Percentiles rank a stretch among this genome's conserved stretches.
Conservation (phyloP, 2,888 invertebrate species). For the Mycalesis mineus region DNA sequence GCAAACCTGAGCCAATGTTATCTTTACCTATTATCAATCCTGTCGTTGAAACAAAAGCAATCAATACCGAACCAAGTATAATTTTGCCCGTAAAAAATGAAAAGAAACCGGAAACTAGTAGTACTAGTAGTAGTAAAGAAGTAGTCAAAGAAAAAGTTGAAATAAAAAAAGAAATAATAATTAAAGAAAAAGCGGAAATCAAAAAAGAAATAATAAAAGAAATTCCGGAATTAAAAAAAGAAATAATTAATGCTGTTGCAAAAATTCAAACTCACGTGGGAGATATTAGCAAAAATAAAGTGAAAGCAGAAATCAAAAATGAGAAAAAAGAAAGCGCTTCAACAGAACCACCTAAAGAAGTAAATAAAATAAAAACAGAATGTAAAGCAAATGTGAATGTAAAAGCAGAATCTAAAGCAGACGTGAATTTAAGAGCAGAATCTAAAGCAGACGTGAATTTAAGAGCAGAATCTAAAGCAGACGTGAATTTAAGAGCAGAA, state of each 20-base stretch:
- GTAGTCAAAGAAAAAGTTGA: conserved; percentile 15
- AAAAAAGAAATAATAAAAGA: conserved; percentile 15
- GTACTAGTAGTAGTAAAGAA: too few species aligned
- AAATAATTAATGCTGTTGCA: neutral
- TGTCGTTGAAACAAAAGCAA: conserved; percentile 11
- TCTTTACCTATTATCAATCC: conserved; percentile 2
- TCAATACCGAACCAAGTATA: conserved; percentile 13
- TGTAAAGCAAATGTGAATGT: conserved; percentile 30
- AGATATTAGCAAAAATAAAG: conserved; percentile 7
- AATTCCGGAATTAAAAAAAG: conserved; percentile 12
- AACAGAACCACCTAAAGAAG: conserved; percentile 4
- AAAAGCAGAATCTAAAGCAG: conserved; percentile 29
- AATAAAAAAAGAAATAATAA: conserved; percentile 22
- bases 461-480: conserved; percentile 29
- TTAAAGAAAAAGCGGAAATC: conserved; percentile 9
- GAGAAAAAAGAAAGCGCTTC: neutral
- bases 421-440: too few species aligned
- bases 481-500: too few species aligned
- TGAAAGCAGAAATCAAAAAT: neutral
- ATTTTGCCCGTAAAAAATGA: conserved; percentile 17
- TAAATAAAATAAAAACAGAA: conserved; percentile 22
- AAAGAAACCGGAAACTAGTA: conserved; percentile 7
- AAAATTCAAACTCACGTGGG: neutral
- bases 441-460: conserved; percentile 30
- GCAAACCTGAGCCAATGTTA: conserved; percentile 14